Base-by-base conservation (phyloP, 2,797 vertebrate species). In the Chloroceryle amazona region DNA sequence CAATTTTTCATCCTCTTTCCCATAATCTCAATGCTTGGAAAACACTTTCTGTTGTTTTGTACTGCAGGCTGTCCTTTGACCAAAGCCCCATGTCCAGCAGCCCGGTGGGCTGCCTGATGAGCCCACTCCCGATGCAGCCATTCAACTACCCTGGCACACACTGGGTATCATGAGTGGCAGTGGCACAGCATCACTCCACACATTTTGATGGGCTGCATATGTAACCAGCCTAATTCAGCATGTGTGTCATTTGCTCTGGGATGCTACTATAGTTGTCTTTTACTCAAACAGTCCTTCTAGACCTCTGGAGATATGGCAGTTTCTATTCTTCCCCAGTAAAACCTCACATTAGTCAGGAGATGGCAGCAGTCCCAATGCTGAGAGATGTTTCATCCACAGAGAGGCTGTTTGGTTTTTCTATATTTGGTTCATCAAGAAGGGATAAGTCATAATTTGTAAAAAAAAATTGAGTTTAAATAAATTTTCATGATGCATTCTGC, bases 381-480 rank as follows among this genome's bases (percentile, higher is more conserved):
- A 67, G 82, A 55, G 54, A 68, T 42, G 19, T 63, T 92, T 76
- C 1, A 2, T 35, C 31, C 39, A 54, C 39, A 54, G 33, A 67
- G 29, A 19, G 54, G 51, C 58, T 72, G 28, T 60, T 18, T 61
- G 66, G 9, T 73, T 95, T 95, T 73, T 92, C 54, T 54, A 41
- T 94, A 95, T 89, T 92, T 92, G 95, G 93, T 96, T 97, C 95
- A 97, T 98, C 96, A 94, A 97, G 88, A 96, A 79, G 35, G 93
- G 75, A 79, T 93, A 97, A 96, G 91, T 95, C 95, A 95, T 96
- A 97, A 98, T 97, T 98, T 97, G 95, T 97, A 98, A 98, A 97
- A 85, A 41, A 96, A 98, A 98, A 98, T 96, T 97, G 93, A 98
- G 95, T 97, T 98, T 96, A 97, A 98, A 98, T 96, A 96, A 91